Percentiles rank a stretch among this genome's conserved stretches.
phyloP scores from a whole-genome alignment of 2,113 vertebrate genomes.

The Lophochroa leadbeateri region DNA sequence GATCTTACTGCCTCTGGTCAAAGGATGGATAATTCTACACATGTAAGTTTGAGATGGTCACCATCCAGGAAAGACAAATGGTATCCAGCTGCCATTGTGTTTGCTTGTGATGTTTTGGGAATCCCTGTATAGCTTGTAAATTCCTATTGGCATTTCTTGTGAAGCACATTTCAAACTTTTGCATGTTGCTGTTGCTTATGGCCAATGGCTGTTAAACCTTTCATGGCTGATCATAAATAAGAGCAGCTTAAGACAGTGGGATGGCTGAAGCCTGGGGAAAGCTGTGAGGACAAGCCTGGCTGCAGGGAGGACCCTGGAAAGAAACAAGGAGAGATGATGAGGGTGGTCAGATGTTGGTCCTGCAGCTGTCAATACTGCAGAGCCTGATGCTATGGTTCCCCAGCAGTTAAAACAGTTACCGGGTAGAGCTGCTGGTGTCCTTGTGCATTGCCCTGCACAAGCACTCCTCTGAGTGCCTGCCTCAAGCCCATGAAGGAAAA shows the following conservation, averaged over 20 bases:
- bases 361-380: neutral
- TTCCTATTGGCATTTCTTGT: neutral
- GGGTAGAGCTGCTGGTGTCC: neutral
- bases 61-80: constrained; percentile 1
- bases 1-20: neutral
- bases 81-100: neutral
- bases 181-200: neutral
- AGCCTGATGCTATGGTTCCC: neutral
- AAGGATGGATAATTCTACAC: neutral
- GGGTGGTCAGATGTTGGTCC: neutral
- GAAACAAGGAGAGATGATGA: neutral
- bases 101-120: constrained; percentile 5
- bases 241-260: neutral
- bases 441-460: neutral
- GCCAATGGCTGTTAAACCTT: neutral
- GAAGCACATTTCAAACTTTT: neutral
- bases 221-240: neutral
- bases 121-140: neutral
- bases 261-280: neutral
- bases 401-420: neutral
- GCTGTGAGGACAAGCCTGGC: neutral
- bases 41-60: neutral
- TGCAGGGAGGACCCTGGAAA: neutral
- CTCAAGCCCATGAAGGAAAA: neutral
- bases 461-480: neutral